Base-by-base conservation (phyloP, 2,113 vertebrate species). In the Rhea americana region DNA sequence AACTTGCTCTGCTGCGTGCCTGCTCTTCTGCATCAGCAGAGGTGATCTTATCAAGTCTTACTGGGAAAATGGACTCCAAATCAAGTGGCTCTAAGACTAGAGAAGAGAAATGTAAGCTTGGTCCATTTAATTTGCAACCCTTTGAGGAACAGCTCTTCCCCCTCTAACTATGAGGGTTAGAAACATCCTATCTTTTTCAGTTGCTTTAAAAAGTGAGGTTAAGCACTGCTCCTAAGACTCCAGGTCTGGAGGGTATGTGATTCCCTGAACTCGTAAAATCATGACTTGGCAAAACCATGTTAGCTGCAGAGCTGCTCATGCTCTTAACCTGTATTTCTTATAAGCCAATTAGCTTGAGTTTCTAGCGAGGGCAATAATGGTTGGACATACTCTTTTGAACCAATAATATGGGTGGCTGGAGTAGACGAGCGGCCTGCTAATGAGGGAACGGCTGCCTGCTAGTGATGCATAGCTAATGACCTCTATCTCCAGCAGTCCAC, bases 361-460 rank as follows among this genome's bases (percentile, higher is more conserved):
- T 92, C 85, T 88, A 86, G 82, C 41, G 78, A 81, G 85, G 93
- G 75, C 68, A 90, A 18, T 91, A 74, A 96, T 87, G 76, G 67
- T 89, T 81, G 93, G 92, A 81, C 89, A 80, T 75, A 25, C 89
- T 93, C 91, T 85, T 90, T 90, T 94, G 90, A 95, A 93, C 94
- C 93, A 87, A 35, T 95, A 85, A 96, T 80, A 82, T 66, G 66
- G 92, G 94, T 92, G 90, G 91, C 78, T 93, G 91, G 61, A 93
- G 81, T 14, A 55, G 81, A 89, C 1, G 28, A 92, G 74, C 32
- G 55, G 66, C 84, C 74, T 92, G 82, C 90, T 96, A 95, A 96
- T 94, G 94, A 97, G 86, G 66, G 71, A 94, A 41, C 3, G 51
- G 89, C 96, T 95, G 93, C 93, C 83, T 85, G 90, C 84, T 91